Base-by-base conservation (phyloP, 2,797 vertebrate species). In the Gephyroberyx darwinii region DNA sequence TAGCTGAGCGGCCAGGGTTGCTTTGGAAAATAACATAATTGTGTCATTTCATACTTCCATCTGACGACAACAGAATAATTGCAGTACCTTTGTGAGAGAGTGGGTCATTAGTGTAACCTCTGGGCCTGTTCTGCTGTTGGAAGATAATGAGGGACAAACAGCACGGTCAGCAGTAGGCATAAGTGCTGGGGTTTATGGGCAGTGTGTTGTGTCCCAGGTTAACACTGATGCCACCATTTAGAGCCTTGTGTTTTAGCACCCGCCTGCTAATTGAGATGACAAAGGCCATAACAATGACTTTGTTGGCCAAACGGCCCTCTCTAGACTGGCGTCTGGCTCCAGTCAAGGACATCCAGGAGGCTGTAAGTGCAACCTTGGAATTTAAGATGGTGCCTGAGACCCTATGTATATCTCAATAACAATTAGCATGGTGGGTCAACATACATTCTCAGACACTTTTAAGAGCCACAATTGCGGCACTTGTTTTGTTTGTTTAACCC, bases 201-300 rank as follows among this genome's bases (percentile, higher is more conserved):
- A 79, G 67, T 89, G 82, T 90, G 86, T 86, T 91, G 87, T 81
- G 92, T 90, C 81, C 86, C 92, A 0, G 50, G 92, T 93, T 93
- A 91, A 88, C 91, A 87, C 88, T 88, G 88, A 90, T 91, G 87
- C 87, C 83, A 74, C 86, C 86, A 83, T 89, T 91, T 92, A 84
- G 91, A 92, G 84, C 81, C 85, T 90, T 85, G 85, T 91, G 88
- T 95, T 96, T 96, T 96, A 95, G 94, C 94, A 92, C 91, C 88
- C 80, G 84, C 77, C 84, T 93, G 94, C 94, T 94, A 96, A 96
- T 95, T 95, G 93, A 70, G 83, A 90, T 85, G 89, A 91, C 92
- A 92, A 92, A 88, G 88, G 89, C 90, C 91, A 85, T 93, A 92
- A 93, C 93, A 92, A 89, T 93, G 93, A 93, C 92, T 92, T 93